Evolutionary conservation across 2,797 vertebrate genomes (phyloP).

Genomic region (Pseudochaenichthys georgianus): DNA sequence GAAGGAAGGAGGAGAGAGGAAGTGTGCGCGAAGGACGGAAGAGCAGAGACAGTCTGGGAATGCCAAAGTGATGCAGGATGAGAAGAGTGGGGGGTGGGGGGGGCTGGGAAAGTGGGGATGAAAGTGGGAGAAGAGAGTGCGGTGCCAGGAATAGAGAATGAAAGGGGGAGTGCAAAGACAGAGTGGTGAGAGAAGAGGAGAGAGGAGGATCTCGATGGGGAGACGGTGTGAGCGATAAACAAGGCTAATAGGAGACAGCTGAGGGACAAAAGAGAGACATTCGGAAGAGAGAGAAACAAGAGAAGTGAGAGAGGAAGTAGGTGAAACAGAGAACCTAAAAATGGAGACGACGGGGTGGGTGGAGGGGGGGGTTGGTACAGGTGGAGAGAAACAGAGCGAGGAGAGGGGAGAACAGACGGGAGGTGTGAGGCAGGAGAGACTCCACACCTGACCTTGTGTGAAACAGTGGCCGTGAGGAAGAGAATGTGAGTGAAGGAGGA

Average conservation of each 20-base stretch:
- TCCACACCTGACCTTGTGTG: conserved; percentile 74
- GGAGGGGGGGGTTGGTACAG: conserved; percentile 12
- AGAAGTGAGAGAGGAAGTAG: conserved; percentile 25
- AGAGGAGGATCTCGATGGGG: conserved; percentile 41
- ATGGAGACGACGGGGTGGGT: conserved; percentile 22
- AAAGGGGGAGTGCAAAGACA: conserved; percentile 57
- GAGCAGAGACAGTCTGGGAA: conserved; percentile 66
- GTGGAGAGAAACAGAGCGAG: conserved; percentile 65
- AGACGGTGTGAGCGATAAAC: conserved; percentile 61
- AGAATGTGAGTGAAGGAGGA: conserved; percentile 5
- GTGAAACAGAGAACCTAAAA: conserved; percentile 48
- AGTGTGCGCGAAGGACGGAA: conserved; percentile 51
- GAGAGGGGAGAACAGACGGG: conserved; percentile 43
- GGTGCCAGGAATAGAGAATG: conserved; percentile 71
- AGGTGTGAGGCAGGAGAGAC: conserved; percentile 48
- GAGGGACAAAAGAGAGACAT: conserved; percentile 66
- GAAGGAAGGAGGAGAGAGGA: conserved; percentile 48
- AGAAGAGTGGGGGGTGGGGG: conserved; percentile 36
- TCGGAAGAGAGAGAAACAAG: conserved; percentile 25
- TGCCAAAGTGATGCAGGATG: conserved; percentile 67
- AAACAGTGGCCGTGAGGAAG: conserved; percentile 52
- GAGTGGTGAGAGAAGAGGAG: conserved; percentile 50
- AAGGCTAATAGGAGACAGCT: conserved; percentile 72
- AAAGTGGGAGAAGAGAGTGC: conserved; percentile 69
- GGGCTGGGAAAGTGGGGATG: conserved; percentile 66